Conservation (phyloP, 2,888 invertebrate species). For the Xestia ashworthii region DNA sequence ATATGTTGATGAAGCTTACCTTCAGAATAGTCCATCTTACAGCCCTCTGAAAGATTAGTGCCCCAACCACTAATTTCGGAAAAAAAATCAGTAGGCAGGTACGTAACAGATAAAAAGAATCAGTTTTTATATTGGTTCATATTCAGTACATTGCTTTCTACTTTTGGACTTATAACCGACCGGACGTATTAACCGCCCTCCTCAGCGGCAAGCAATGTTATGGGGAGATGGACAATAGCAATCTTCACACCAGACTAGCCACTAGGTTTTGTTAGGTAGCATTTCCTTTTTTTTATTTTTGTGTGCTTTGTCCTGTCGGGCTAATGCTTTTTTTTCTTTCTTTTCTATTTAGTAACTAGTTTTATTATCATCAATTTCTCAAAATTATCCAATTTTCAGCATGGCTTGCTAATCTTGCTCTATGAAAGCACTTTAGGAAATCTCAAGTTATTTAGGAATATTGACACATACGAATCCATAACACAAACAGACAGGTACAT, state of each 20-base stretch:
- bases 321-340: too few species aligned
- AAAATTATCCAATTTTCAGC: neutral
- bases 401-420: neutral
- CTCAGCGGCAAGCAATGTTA: neutral
- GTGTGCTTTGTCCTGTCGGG: too few species aligned
- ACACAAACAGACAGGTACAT: neutral
- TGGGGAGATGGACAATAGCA: neutral
- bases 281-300: too few species aligned
- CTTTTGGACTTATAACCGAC: neutral
- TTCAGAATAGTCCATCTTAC: too few species aligned
- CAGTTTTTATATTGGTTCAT: neutral
- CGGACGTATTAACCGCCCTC: too few species aligned
- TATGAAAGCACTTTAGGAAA: neutral
- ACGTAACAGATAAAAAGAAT: too few species aligned
- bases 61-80: too few species aligned
- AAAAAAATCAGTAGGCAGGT: too few species aligned
- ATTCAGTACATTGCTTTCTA: neutral
- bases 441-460: neutral
- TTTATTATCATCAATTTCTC: neutral
- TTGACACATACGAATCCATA: neutral
- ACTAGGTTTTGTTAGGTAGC: neutral
- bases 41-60: too few species aligned
- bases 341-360: neutral
- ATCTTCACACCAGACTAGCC: too few species aligned
- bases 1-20: too few species aligned